phyloP scores from a whole-genome alignment of 2,888 invertebrate species.

The Euzophera pinguis region DNA sequence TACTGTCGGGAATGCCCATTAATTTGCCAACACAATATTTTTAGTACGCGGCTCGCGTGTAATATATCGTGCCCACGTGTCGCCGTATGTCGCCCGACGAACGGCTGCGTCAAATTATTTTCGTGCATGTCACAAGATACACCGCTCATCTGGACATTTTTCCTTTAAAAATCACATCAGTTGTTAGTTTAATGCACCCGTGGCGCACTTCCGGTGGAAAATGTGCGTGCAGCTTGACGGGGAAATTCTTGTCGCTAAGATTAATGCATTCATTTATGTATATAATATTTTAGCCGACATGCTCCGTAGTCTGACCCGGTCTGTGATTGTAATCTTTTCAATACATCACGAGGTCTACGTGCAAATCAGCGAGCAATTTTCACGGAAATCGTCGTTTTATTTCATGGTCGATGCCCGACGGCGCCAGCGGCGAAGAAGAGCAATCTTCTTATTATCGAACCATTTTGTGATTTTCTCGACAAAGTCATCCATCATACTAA shows the following conservation, averaged over 20 bases:
- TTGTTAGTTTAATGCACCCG: constrained; percentile 58
- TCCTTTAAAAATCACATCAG: constrained; percentile 75
- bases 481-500: constrained; percentile 41
- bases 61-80: constrained; percentile 80
- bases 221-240: constrained; percentile 27
- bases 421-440: constrained; percentile 31
- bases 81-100: constrained; percentile 76
- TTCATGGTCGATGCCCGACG: constrained; percentile 41
- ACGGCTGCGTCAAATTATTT: constrained; percentile 80
- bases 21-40: constrained; percentile 81
- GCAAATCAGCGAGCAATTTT: constrained; percentile 49
- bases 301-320: neutral
- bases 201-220: constrained; percentile 62
- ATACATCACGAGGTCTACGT: constrained; percentile 38
- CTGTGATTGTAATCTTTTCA: constrained; percentile 15
- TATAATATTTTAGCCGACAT: neutral
- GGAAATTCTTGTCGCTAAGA: constrained; percentile 2
- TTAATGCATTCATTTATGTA: neutral
- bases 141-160: constrained; percentile 76
- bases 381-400: constrained; percentile 41
- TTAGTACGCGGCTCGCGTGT: constrained; percentile 78
- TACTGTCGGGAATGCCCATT: constrained; percentile 79
- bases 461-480: constrained; percentile 45
- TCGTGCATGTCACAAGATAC: constrained; percentile 79
- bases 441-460: constrained; percentile 48